Conservation (phyloP, 2,888 invertebrate species). For the Nasonia oneida region DNA sequence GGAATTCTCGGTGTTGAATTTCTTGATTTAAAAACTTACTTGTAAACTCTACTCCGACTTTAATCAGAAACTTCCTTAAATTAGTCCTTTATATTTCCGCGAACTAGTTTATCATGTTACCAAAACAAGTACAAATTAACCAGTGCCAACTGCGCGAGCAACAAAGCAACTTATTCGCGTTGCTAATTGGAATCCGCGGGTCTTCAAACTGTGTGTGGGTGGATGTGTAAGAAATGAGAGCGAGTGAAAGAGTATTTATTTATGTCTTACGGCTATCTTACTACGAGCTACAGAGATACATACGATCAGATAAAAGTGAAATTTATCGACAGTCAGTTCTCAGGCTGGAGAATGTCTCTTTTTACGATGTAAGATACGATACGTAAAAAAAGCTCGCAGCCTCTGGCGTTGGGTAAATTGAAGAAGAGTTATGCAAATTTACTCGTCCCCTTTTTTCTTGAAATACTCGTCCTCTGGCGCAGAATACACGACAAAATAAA, state of each 20-base stretch:
- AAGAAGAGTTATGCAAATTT: not conserved
- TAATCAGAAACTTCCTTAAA: not conserved
- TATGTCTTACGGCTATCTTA: not conserved
- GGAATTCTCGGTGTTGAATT: not conserved
- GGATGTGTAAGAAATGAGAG: not conserved
- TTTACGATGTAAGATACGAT: constrained; percentile 6
- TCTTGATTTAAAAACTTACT: constrained; percentile 16
- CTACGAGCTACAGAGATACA: not conserved
- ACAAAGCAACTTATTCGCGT: not conserved
- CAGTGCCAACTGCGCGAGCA: not conserved
- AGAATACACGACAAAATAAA: not conserved
- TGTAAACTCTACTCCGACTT: not conserved
- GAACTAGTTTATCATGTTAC: not conserved
- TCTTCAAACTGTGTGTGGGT: not conserved
- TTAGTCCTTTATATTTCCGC: not conserved
- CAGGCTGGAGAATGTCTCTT: not conserved
- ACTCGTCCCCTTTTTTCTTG: not conserved
- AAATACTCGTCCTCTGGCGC: not conserved
- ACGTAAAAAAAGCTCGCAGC: not conserved
- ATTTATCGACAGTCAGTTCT: not conserved
- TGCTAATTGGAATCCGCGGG: not conserved
- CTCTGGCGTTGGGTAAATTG: not conserved
- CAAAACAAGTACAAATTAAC: not conserved
- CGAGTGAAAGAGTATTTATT: not conserved
- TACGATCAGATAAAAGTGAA: not conserved